Conservation (phyloP, 2,888 invertebrate species). For the Leptinotarsa juncta region DNA sequence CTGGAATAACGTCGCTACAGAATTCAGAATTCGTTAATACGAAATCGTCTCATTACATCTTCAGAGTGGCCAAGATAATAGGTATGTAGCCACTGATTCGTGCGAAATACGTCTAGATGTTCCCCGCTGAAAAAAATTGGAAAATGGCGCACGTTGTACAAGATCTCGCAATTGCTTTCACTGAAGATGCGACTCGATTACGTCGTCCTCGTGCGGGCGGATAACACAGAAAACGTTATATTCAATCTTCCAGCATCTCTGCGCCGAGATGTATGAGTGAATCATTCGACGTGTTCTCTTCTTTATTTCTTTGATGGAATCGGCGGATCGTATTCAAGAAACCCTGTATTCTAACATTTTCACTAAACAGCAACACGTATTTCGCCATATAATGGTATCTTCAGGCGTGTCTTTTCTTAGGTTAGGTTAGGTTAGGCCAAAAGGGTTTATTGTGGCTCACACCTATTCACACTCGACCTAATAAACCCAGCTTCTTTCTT, state of each 20-base stretch:
- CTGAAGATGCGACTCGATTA: slow-evolving; percentile 31
- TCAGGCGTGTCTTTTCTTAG: no score
- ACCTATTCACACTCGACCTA: no score
- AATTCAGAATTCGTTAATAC: slow-evolving; percentile 19
- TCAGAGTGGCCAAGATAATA: slow-evolving; percentile 8
- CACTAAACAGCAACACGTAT: no score
- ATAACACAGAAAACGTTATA: slow-evolving; percentile 26
- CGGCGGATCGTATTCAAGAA: no score
- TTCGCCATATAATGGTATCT: no score
- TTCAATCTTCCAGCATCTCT: neutral
- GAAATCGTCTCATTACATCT: slow-evolving; percentile 27
- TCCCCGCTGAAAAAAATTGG: slow-evolving; percentile 26
- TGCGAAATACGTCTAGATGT: slow-evolving; percentile 33
- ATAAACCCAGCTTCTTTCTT: no score
- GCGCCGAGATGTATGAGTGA: neutral
- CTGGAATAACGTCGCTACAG: neutral
- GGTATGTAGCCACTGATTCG: slow-evolving; percentile 24
- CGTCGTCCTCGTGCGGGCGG: slow-evolving; percentile 31
- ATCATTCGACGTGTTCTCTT: neutral
- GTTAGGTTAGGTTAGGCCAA: no score
- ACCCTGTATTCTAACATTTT: no score
- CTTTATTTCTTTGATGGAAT: no score
- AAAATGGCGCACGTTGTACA: slow-evolving; percentile 26
- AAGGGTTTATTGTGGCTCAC: no score
- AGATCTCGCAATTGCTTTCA: slow-evolving; percentile 30